Percentiles rank a stretch among this genome's conserved stretches.
phyloP scores from a whole-genome alignment of 1,140 invertebrate species.

The Oryzaephilus surinamensis region DNA sequence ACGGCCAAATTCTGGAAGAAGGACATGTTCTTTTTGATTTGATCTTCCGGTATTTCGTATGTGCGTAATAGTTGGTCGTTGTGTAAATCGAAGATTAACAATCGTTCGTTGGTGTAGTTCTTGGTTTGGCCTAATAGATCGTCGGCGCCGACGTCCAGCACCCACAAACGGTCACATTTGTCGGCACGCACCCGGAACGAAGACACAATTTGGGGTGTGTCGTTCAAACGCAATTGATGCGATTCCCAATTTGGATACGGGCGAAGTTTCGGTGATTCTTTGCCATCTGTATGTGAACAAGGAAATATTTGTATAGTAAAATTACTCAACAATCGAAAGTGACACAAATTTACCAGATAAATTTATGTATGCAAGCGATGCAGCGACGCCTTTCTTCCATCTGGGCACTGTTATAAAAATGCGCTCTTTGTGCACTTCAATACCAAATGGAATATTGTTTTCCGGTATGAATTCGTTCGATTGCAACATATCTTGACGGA shows the following conservation, averaged over 20 bases:
- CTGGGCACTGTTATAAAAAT: slow-evolving; percentile 62
- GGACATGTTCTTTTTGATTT: slow-evolving; percentile 53
- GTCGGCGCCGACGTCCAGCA: slow-evolving; percentile 57
- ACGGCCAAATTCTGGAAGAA: slow-evolving; percentile 67
- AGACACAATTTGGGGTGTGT: slow-evolving; percentile 56
- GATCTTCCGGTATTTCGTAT: slow-evolving; percentile 48
- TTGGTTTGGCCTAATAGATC: slow-evolving; percentile 6
- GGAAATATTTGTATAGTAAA: background rate
- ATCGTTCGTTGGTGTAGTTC: slow-evolving; percentile 39
- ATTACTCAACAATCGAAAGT: background rate
- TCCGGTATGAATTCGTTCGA: slow-evolving; percentile 47
- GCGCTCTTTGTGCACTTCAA: slow-evolving; percentile 52
- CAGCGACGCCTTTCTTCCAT: slow-evolving; percentile 60
- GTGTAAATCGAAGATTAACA: slow-evolving; percentile 62
- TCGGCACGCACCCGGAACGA: slow-evolving; percentile 62
- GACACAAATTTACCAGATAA: slow-evolving; percentile 48
- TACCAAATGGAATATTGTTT: slow-evolving; percentile 58
- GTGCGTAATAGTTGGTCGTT: slow-evolving; percentile 56
- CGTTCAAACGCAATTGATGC: slow-evolving; percentile 37
- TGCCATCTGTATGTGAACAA: slow-evolving; percentile 45
- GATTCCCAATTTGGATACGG: slow-evolving; percentile 68
- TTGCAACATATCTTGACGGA: slow-evolving; percentile 43
- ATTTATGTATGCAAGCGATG: slow-evolving; percentile 60
- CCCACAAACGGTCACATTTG: slow-evolving; percentile 62
- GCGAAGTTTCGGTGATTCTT: slow-evolving; percentile 51